A percentile compares a stretch with the other conserved stretches of the same genome.
Evolutionary conservation across 2,113 vertebrate genomes (phyloP).

Genomic region (Pseudorectes ferrugineus): DNA sequence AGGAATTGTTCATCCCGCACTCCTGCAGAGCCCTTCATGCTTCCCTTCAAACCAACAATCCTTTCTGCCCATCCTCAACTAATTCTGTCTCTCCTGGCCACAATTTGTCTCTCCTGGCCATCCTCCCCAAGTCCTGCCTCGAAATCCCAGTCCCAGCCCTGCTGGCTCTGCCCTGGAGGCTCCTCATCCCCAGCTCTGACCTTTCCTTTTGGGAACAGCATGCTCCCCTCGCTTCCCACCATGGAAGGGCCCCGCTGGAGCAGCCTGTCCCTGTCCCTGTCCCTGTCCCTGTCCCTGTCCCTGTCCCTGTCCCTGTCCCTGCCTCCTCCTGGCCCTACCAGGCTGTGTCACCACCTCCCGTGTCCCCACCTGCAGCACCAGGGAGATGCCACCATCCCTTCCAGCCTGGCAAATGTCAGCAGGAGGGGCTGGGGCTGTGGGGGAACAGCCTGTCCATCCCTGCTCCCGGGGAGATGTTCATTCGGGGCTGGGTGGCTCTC

Average conservation of each 20-base stretch:
- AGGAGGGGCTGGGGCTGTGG: neutral
- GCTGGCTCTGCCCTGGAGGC: neutral
- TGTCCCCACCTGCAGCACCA: neutral
- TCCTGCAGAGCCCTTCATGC: neutral
- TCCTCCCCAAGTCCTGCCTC: neutral
- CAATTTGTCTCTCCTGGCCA: neutral
- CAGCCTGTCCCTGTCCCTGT: neutral
- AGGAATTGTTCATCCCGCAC: neutral
- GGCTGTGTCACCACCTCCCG: neutral
- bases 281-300: neutral
- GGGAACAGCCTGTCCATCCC: neutral
- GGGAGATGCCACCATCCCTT: neutral
- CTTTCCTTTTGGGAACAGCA: neutral
- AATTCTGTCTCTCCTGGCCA: neutral
- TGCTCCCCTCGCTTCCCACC: neutral
- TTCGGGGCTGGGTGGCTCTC: neutral
- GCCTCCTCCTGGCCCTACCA: neutral
- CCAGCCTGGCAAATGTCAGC: neutral
- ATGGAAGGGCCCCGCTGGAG: rapidly evolving
- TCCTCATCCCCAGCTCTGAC: neutral
- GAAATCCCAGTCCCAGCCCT: neutral
- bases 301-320: neutral
- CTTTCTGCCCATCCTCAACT: neutral
- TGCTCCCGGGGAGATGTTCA: neutral
- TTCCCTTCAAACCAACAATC: neutral